Evolutionary conservation across 1,140 invertebrate species (phyloP).

Genomic region (Adelges cooleyi): DNA sequence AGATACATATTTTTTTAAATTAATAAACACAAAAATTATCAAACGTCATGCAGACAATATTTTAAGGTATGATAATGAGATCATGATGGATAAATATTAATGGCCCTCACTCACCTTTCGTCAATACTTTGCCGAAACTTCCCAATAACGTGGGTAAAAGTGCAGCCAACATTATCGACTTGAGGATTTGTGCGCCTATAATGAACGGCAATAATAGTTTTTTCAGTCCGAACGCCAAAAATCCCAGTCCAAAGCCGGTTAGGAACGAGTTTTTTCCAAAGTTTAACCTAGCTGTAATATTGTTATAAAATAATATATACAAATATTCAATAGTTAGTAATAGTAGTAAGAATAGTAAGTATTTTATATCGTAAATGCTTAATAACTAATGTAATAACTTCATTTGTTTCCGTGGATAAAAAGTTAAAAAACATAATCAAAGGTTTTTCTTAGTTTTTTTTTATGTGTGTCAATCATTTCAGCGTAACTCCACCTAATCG

Average conservation of each 20-base stretch:
- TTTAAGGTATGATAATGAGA: not conserved
- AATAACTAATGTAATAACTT: no score
- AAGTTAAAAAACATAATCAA: no score
- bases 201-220: constrained; percentile 65
- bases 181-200: constrained; percentile 59
- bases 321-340: no score
- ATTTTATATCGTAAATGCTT: no score
- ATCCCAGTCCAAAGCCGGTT: constrained; percentile 55
- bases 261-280: constrained; percentile 52
- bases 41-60: not conserved
- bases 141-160: constrained; percentile 70
- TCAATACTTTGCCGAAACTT: constrained; percentile 65
- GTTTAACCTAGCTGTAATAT: constrained; percentile 33
- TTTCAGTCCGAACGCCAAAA: constrained; percentile 65
- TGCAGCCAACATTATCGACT: constrained; percentile 64
- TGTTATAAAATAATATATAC: constrained; percentile 22
- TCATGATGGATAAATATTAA: not conserved
- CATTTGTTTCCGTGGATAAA: no score
- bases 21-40: not conserved
- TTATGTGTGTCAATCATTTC: no score
- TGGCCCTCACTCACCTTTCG: constrained; percentile 58
- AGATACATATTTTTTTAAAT: no score
- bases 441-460: no score
- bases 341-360: no score
- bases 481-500: no score